Conservation (phyloP, 2,113 vertebrate species). For the Cinclus cinclus region DNA sequence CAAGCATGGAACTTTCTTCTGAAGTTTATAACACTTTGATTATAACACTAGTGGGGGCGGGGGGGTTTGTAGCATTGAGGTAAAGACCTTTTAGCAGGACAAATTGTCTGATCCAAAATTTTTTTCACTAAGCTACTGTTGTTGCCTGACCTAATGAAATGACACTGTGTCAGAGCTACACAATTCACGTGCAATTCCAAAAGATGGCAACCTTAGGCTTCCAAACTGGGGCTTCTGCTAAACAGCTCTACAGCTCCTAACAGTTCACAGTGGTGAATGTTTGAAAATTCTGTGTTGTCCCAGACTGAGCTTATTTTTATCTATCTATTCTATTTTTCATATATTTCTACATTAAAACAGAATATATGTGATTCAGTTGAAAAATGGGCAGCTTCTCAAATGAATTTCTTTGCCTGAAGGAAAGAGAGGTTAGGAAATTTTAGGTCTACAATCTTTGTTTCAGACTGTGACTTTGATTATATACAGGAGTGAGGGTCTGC, state of each 20-base stretch:
- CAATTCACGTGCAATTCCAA: conserved; percentile 37
- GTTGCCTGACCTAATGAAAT: background rate
- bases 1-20: background rate
- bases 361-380: background rate
- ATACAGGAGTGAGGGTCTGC: background rate
- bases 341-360: background rate
- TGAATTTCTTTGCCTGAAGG: background rate
- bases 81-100: background rate
- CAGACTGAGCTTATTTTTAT: background rate
- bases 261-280: background rate
- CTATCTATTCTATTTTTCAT: background rate
- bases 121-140: background rate
- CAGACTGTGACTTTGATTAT: background rate
- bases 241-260: background rate
- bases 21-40: background rate
- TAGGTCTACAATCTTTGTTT: background rate
- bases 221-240: background rate
- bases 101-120: background rate
- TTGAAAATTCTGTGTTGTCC: background rate
- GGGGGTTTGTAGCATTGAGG: background rate
- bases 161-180: background rate
- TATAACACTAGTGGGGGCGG: no score
- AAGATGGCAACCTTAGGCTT: conserved; percentile 59
- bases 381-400: background rate
- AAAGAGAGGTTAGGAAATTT: background rate